Base-by-base conservation (phyloP, 2,888 invertebrate species). In the Drosophila vallismaia region DNA sequence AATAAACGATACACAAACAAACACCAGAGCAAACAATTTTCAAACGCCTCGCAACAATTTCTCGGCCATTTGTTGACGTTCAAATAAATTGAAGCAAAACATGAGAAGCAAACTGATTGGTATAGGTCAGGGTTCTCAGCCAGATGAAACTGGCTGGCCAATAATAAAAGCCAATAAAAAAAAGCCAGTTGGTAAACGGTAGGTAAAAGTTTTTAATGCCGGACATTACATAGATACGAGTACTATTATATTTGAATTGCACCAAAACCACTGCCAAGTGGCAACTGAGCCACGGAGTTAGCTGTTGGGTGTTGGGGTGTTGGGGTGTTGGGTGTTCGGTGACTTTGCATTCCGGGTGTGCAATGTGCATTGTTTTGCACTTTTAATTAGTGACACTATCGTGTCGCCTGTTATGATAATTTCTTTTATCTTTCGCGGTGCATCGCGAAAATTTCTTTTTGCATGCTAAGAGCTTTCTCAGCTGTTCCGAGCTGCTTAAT, bases 71-170 rank as follows among this genome's bases (percentile, higher is more conserved):
- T 74, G 72, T 73, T 80, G 70, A 58, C 62, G 33, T 68, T 54
- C 49, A 51, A 78, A 74, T 67, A 64, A 78, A 44, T 71, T 57
- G 58, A 59, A 66, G 59, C 57, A 71, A 71, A 79, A 69, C 49
- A 54, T 29, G 28, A 51, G 40, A 14, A 10, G 29, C 40, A 31
- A 33, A 24, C 38, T n/a, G 26, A 24, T 26, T 48, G 63, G 45
- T 10, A 38, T n/a, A 66, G 66, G 66, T 68, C 56, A 46, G 50
- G 68, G 56, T 24, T 55, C 45, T 9, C 8, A n/a, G 24, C 4
- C 10, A 60, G 38, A 36, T 14, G 6, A 36, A 28, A 36, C 33
- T 19, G 36, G 36, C 36, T n/a, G 33, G 12, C 10, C 36, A 36
- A 12, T 36, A 40, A 8, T 3, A 28, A 8, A 5, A n/a, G n/a